Percentiles rank a stretch among this genome's conserved stretches.
Evolutionary conservation across 1,140 invertebrate species (phyloP).

Genomic region (Aphis gossypii): DNA sequence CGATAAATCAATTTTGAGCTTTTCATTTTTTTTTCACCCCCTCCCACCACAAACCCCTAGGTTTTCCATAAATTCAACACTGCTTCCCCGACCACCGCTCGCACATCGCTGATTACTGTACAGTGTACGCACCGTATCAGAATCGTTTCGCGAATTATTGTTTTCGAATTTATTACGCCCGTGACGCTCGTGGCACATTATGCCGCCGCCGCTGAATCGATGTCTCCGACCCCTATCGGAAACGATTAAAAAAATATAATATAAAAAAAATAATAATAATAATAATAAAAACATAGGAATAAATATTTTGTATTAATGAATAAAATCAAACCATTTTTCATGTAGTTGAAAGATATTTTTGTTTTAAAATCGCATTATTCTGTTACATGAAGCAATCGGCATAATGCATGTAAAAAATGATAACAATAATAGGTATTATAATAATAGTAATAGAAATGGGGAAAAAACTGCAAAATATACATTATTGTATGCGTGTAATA

Average conservation of each 20-base stretch:
- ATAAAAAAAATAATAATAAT: not conserved
- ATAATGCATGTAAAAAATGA: not conserved
- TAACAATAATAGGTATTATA: constrained; percentile 17
- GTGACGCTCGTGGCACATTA: not conserved
- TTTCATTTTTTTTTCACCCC: not conserved
- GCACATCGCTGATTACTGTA: not conserved
- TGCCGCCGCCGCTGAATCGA: not conserved
- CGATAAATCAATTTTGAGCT: constrained; percentile 42
- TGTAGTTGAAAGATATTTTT: not conserved
- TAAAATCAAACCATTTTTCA: not conserved
- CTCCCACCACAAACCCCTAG: not conserved
- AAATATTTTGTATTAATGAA: constrained; percentile 13
- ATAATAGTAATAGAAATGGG: not conserved
- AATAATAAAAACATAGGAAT: not conserved
- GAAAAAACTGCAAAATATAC: not conserved
- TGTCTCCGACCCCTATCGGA: constrained; percentile 16
- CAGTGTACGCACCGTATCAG: not conserved
- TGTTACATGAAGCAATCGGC: not conserved
- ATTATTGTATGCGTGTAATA: not conserved
- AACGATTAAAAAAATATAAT: constrained; percentile 15
- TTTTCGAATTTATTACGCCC: constrained; percentile 47
- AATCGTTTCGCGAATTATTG: constrained; percentile 44
- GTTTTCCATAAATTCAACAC: not conserved
- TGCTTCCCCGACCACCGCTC: not conserved
- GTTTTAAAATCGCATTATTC: not conserved